Evolutionary conservation across 2,113 vertebrate genomes (phyloP).

Genomic region (Daphoenositta chrysoptera): DNA sequence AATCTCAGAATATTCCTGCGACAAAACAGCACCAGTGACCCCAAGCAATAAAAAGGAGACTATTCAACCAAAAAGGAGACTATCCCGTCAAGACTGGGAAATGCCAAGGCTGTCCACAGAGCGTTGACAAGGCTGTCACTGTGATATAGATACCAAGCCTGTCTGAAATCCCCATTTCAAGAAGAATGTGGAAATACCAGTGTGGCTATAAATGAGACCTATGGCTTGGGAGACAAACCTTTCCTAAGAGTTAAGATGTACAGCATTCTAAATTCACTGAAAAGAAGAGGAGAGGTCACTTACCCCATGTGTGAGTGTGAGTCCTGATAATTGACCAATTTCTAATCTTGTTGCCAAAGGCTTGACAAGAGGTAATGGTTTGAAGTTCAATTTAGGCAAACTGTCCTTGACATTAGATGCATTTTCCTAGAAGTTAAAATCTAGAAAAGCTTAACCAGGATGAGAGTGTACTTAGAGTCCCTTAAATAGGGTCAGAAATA

Average conservation of each 20-base stretch:
- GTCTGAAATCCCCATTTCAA: background rate
- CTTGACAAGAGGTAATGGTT: background rate
- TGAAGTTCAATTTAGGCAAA: background rate
- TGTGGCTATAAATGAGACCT: background rate
- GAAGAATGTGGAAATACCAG: background rate
- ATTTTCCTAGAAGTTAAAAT: background rate
- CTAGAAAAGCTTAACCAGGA: background rate
- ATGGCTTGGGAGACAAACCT: background rate
- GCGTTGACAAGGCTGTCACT: background rate
- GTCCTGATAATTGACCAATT: background rate
- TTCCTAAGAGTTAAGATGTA: background rate
- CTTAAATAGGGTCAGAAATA: background rate
- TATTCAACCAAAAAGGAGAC: background rate
- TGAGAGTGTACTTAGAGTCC: background rate
- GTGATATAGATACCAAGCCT: background rate
- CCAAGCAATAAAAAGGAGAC: fast-evolving
- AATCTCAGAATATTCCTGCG: background rate
- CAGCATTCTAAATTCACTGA: background rate
- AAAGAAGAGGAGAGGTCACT: background rate
- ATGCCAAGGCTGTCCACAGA: background rate
- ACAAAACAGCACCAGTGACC: background rate
- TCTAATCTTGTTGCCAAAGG: background rate
- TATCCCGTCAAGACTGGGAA: background rate
- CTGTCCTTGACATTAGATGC: background rate
- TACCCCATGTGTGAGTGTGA: background rate